Conservation (phyloP, 2,113 vertebrate species). For the Pteronura brasiliensis region DNA sequence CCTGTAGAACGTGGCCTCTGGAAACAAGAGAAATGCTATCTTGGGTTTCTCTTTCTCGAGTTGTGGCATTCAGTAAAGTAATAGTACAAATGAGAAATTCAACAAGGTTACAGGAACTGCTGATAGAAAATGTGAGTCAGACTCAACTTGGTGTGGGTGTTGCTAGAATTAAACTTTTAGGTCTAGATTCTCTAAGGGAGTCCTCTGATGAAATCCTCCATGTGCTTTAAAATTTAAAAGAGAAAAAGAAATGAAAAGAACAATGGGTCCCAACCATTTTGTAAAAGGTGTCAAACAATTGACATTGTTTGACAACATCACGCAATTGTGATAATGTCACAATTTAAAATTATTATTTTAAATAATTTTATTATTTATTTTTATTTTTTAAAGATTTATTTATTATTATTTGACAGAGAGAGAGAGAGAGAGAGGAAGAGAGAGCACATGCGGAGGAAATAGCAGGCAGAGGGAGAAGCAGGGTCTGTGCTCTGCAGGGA, state of each 20-base stretch:
- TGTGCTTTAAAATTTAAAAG: background rate
- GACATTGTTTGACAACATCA: no score
- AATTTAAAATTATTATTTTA: background rate
- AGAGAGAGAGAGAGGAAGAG: background rate
- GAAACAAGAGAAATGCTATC: background rate
- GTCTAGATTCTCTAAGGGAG: background rate
- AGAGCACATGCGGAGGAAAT: background rate
- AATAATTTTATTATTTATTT: background rate
- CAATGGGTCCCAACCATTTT: background rate
- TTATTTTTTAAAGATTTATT: background rate
- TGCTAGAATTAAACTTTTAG: background rate
- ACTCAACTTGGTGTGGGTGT: background rate
- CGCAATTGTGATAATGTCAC: no score
- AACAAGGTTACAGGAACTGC: background rate
- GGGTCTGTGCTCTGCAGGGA: background rate
- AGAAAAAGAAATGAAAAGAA: background rate
- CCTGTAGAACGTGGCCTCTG: constrained; percentile 1
- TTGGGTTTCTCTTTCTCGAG: constrained; percentile 8
- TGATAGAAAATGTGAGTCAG: constrained; percentile 15
- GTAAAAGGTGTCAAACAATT: background rate
- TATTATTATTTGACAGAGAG: background rate
- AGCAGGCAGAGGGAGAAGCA: background rate
- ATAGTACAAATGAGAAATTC: constrained; percentile 1
- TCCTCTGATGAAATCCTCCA: background rate
- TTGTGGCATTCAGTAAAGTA: background rate